Evolutionary conservation across 2,888 invertebrate genomes (phyloP), one percentile per base, ranked within the genome.

Genomic region (Tachystola acroxantha): DNA sequence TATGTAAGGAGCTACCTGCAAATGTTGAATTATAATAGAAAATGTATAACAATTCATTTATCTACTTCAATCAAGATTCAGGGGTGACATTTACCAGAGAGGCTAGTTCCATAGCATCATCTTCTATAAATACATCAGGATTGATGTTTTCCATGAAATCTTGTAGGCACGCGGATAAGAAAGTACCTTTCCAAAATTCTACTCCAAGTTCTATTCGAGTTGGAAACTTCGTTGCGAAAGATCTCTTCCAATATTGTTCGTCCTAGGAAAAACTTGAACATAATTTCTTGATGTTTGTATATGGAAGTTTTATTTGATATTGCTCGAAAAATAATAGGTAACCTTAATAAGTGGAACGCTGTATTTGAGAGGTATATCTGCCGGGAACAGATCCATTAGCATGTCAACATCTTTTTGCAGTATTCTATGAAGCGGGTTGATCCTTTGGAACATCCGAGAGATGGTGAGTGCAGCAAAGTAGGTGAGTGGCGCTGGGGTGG

Each of bases 161-260:
- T 56, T 84, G 85, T 7, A 88, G 63, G 42, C 69, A 76, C 2
- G 75, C 67, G 0, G 84, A 82, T 41, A 86, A 52, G 60, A 77
- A 90, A 50, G 88, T 82, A 9, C 90, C 87, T 64, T 91, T 84
- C 92, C 92, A 92, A 67, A 88, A 91, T 33, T 78, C 68, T 19
- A 90, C 64, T 1, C 73, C 76, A 10, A 80, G 40, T 40, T 79
- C 80, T 38, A 57, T 46, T 22, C 63, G 66, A 0, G 70, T 54
- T 1, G 85, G 79, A 44, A 80, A 87, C 46, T 75, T 78, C 1
- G 58, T 63, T 29, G 63, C 63, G 34, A 82, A 85, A 7, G 85
- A 80, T 35, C 91, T 79, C 57, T 89, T 76, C 92, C 92, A 92
- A 64, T 91, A 92, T 62, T 88, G 85, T 54, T 92, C 91, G 46